A percentile compares a stretch with the other conserved stretches of the same genome.
phyloP scores from a whole-genome alignment of 2,888 invertebrate genomes.

The Nemapogon koenigi region DNA sequence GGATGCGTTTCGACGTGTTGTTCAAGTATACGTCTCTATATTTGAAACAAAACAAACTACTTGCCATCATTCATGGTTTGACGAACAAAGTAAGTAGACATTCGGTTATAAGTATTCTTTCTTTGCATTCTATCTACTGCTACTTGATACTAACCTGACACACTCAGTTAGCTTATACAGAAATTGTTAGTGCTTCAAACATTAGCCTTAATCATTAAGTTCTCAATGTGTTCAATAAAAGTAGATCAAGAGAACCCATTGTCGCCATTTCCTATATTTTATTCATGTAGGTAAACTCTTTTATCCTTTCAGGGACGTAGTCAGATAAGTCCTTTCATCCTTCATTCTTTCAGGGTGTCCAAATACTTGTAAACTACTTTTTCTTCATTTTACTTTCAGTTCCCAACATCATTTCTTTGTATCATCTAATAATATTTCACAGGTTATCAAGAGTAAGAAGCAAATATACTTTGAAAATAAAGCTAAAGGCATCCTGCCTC shows the following conservation, averaged over 20 bases:
- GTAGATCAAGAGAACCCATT: no score
- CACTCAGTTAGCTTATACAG: no score
- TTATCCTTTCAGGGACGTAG: neutral
- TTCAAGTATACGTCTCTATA: conserved; percentile 75
- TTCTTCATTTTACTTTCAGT: conserved; percentile 11
- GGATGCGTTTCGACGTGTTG: conserved; percentile 73
- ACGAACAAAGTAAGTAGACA: conserved; percentile 77
- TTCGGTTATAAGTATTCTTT: no score
- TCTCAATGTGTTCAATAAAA: no score
- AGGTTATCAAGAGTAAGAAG: conserved; percentile 69
- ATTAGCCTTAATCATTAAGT: no score
- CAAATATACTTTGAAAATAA: conserved; percentile 60
- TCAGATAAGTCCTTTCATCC: neutral
- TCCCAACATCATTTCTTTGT: conserved; percentile 9
- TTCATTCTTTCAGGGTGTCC: neutral
- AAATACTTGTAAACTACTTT: neutral
- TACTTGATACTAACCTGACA: no score
- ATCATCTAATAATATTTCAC: conserved; percentile 12
- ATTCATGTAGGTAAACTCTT: neutral
- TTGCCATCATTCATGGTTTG: conserved; percentile 76
- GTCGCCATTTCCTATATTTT: neutral
- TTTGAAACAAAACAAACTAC: conserved; percentile 70
- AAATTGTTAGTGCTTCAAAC: no score
- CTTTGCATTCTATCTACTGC: no score
- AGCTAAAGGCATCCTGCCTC: conserved; percentile 45